Base-by-base conservation (phyloP, 2,888 invertebrate genomes). In the Schrankia costaestrigalis region DNA sequence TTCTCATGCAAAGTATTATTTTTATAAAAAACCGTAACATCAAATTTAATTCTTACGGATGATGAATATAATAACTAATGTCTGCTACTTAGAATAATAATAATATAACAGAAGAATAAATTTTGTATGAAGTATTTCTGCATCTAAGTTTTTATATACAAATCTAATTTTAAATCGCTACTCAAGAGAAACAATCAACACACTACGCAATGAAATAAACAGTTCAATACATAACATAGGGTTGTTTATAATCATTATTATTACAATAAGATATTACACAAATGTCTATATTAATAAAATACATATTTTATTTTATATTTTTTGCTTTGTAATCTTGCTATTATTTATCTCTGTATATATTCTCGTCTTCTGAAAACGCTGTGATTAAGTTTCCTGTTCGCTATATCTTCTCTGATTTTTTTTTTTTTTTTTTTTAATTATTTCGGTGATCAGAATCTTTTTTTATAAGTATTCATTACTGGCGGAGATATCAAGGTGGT, bases 291-390 rank as follows among this genome's bases (percentile, higher is more conserved):
- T 21, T 19, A 10, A 21, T 21, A 21, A 4, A 31, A 11, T 32
- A 25, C 44, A 39, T 37, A 29, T 40, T 44, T 10, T 42, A 27
- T 31, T 27, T 14, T 30, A 34, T 37, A 36, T 52, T 56, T 58
- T 64, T 70, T 72, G 76, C 78, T 80, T 79, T 73, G 63, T 73
- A 57, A 51, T 66, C 65, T 74, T 60, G 81, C 79, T 75, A 64
- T 61, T 69, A 65, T 54, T 63, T 61, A 58, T 50, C 37, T 59
- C 51, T 57, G 46, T 63, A 56, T 53, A 60, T 48, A 61, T 56
- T 44, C 45, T 35, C 39, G 58, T 51, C 23, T 27, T 30, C 55
- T 41, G 41, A 38, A 33, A 49, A 39, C 37, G 68, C 63, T 61
- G 62, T 54, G 42, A 37, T 60, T 24, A 8, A 12, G 12, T 60